phyloP scores from a whole-genome alignment of 53 echinoderm and acorn worm species.

The Stichopus horrens region DNA sequence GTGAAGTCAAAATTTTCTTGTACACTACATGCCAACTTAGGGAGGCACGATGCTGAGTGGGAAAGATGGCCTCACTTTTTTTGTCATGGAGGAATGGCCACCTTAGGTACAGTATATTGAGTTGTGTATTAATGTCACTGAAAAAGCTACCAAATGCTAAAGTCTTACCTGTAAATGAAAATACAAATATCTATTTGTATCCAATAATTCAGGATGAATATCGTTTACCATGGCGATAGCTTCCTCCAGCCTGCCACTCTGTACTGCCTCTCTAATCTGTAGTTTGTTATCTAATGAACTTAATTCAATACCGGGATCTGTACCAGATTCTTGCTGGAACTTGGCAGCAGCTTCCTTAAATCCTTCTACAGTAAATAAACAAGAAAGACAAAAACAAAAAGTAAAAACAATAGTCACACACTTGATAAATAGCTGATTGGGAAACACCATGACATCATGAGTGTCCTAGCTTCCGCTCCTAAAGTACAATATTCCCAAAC shows the following conservation, averaged over 20 bases:
- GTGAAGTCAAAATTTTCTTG: too few relatives aligned
- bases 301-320: slow-evolving; percentile 78
- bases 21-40: too few relatives aligned
- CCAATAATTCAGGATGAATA: slow-evolving; percentile 91
- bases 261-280: slow-evolving; percentile 90
- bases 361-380: slow-evolving; percentile 66
- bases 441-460: too few relatives aligned
- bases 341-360: slow-evolving; percentile 97
- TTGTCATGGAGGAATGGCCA: too few relatives aligned
- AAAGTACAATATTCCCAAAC: too few relatives aligned
- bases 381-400: background rate
- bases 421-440: too few relatives aligned
- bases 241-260: slow-evolving; percentile 85
- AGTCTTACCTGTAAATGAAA: slow-evolving; percentile 89
- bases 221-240: slow-evolving; percentile 93
- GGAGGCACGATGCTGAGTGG: too few relatives aligned
- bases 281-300: slow-evolving; percentile 84
- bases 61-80: too few relatives aligned
- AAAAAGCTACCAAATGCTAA: too few relatives aligned
- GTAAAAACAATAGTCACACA: background rate
- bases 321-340: slow-evolving; percentile 88
- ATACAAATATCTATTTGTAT: slow-evolving; percentile 92
- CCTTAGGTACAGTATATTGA: too few relatives aligned
- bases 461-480: too few relatives aligned
- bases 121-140: too few relatives aligned